Conservation (phyloP, 1,140 invertebrate species). For the Muscidifurax raptorellus region DNA sequence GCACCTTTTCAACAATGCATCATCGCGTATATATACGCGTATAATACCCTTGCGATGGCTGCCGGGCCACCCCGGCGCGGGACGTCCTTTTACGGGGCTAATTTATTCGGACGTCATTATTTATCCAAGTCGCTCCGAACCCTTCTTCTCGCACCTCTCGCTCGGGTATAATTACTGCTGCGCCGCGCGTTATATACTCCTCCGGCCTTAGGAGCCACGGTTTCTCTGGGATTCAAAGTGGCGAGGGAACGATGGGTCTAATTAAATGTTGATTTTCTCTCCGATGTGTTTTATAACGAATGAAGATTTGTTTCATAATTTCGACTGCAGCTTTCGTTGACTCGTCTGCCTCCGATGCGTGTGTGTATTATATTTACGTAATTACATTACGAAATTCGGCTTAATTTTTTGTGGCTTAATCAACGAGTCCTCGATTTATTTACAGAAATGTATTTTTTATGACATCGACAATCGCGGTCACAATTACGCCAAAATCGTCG, state of each 20-base stretch:
- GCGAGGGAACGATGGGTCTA: not conserved
- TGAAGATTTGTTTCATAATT: not conserved
- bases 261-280: constrained; percentile 25
- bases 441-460: not conserved
- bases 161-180: constrained; percentile 10
- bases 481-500: not conserved
- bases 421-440: no score
- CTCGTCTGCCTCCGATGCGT: no score
- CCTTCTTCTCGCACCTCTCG: not conserved
- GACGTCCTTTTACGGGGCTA: constrained; percentile 6
- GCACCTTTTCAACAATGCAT: constrained; percentile 29
- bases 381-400: no score
- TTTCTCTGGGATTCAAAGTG: not conserved
- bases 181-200: not conserved
- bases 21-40: not conserved
- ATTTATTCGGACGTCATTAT: constrained; percentile 46
- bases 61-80: not conserved
- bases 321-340: not conserved
- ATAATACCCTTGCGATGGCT: not conserved
- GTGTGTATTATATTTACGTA: no score
- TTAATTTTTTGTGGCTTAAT: no score
- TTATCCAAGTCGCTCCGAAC: constrained; percentile 15
- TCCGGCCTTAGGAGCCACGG: not conserved
- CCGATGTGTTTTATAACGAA: not conserved
- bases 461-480: not conserved